Percentiles rank a stretch among this genome's conserved stretches.
These are phyloP conservation scores for Toxotes lorentzi DNA, from an alignment of 2,797 vertebrate genomes.

Conservation along the genomic window DNA sequence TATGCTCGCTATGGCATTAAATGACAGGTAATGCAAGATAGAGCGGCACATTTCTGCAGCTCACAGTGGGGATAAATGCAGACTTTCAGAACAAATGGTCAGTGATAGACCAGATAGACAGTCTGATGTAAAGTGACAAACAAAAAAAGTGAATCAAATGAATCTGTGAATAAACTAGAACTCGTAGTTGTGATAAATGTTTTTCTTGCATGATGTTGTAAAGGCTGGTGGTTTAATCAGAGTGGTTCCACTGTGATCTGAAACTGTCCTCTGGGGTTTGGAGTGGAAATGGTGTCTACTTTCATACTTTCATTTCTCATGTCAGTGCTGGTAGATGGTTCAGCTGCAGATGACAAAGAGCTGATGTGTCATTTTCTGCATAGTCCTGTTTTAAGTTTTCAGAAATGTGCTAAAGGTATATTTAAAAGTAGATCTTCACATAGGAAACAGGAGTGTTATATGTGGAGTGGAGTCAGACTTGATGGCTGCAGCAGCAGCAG, in stretches of 20 bases:
- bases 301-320: conserved; percentile 70
- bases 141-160: conserved; percentile 12
- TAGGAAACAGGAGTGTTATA: neutral
- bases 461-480: neutral
- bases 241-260: conserved; percentile 39
- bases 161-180: conserved; percentile 10
- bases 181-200: conserved; percentile 8
- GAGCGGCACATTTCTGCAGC: conserved; percentile 8
- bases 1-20: conserved; percentile 47
- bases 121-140: conserved; percentile 1
- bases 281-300: conserved; percentile 36
- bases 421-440: conserved; percentile 5
- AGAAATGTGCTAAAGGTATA: conserved; percentile 3
- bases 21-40: conserved; percentile 46
- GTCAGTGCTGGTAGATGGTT: conserved; percentile 42
- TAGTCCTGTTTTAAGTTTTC: conserved; percentile 2
- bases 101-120: too few relatives aligned
- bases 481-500: neutral
- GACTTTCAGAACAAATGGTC: neutral
- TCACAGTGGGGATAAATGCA: conserved; percentile 28
- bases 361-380: conserved; percentile 44
- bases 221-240: conserved; percentile 56
- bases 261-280: conserved; percentile 48
- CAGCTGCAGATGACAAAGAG: conserved; percentile 42
- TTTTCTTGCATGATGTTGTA: conserved; percentile 16